A percentile compares a stretch with the other conserved stretches of the same genome.
Conservation (phyloP, 2,113 vertebrate genomes). For the Dendrocopos noguchii region DNA sequence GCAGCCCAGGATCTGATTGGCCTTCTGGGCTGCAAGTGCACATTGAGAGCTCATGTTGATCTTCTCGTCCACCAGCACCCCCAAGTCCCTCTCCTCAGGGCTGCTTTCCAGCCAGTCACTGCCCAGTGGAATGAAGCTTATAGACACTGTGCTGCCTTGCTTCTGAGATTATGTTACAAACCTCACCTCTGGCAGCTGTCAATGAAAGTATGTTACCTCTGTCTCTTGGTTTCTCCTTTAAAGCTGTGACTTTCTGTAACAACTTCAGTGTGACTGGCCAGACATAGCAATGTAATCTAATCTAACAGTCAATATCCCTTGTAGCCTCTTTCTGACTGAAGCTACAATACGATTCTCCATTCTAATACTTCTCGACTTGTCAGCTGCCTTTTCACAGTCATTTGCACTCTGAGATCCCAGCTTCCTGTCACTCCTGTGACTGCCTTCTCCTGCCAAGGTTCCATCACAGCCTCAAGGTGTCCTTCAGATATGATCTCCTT, state of each 20-base stretch:
- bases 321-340: neutral
- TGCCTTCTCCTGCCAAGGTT: slow-evolving; percentile 8
- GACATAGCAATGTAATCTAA: neutral
- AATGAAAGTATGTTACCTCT: neutral
- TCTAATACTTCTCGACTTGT: neutral
- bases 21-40: too few species aligned
- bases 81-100: too few species aligned
- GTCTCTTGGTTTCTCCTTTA: neutral
- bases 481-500: neutral
- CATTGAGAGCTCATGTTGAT: too few species aligned
- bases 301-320: neutral
- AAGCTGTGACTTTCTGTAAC: neutral
- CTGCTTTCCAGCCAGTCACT: too few species aligned
- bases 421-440: neutral
- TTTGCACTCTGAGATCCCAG: fast-evolving
- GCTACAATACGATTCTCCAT: neutral
- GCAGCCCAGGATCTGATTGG: too few species aligned
- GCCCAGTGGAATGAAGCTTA: neutral
- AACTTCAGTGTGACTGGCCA: neutral
- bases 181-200: neutral
- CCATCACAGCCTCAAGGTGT: neutral
- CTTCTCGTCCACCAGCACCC: too few species aligned
- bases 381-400: neutral
- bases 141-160: neutral
- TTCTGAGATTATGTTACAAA: neutral